Base-by-base conservation (phyloP, 1,140 invertebrate species). In the Lanistes nyassanus region DNA sequence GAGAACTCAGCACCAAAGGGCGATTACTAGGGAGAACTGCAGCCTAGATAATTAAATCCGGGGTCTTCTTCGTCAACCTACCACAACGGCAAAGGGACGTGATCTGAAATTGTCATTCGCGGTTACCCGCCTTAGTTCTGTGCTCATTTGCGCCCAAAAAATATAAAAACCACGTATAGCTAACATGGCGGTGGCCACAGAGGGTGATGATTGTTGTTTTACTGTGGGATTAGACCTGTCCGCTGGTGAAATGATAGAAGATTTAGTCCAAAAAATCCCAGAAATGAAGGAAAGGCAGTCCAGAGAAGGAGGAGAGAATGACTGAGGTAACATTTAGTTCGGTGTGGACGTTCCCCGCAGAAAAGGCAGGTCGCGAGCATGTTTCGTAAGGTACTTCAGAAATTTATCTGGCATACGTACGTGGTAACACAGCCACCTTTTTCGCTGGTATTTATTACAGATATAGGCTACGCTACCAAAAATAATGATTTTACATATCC, bases 71-170 rank as follows among this genome's bases (percentile, higher is more conserved):
- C n/a, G 53, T 31, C 13, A 31, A 36, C n/a, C 7, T 34, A 70
- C 42, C 16, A 29, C 42, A 70, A 29, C 39, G 66, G 56, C 29
- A 29, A 70, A 36, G 68, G 53, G 53, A 58, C 68, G 53, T 70
- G 53, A 70, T 58, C 68, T 51, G 68, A 58, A 70, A 70, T 56
- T 51, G 29, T 70, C 68, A 70, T 58, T 51, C 13, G 68, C 51
- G 56, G 53, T 70, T 56, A 70, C 31, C 36, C 51, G 42, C 53
- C 51, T 29, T 70, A 34, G 34, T 70, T 29, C 53, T 29, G 51
- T 13, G 68, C 42, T n/a, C n/a, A 60, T 60, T n/a, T 60, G 29
- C 11, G n/a, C 56, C 56, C 11, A n/a, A n/a, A n/a, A n/a, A n/a
- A n/a, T n/a, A n/a, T n/a, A n/a, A n/a, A n/a, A n/a, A n/a, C 56